These are phyloP conservation scores for Noctua fimbriata DNA, from an alignment of 2,888 invertebrate species.

Conservation along the genomic window DNA sequence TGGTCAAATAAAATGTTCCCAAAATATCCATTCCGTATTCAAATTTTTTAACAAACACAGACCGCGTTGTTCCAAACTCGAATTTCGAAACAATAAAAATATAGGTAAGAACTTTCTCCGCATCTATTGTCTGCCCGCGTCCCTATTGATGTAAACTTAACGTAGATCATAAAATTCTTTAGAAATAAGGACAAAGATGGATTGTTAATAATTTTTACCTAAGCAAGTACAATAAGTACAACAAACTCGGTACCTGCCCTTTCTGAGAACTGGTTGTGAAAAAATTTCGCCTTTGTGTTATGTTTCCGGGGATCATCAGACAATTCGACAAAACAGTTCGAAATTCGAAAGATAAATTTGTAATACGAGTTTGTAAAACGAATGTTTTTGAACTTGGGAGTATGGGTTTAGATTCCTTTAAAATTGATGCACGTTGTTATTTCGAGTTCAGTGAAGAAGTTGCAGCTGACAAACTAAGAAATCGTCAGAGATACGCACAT, in stretches of 20 bases:
- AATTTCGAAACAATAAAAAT: constrained; percentile 55
- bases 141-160: constrained; percentile 58
- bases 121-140: constrained; percentile 53
- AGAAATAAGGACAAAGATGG: constrained; percentile 50
- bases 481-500: not conserved
- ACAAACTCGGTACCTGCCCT: constrained; percentile 55
- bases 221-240: constrained; percentile 64
- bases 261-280: constrained; percentile 55
- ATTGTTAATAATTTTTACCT: constrained; percentile 63
- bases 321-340: constrained; percentile 59
- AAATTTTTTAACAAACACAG: constrained; percentile 26
- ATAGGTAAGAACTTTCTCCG: constrained; percentile 59
- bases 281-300: constrained; percentile 51
- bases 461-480: constrained; percentile 21
- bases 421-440: constrained; percentile 3
- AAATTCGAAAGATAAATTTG: constrained; percentile 53
- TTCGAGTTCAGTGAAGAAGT: not conserved
- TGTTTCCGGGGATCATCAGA: constrained; percentile 65
- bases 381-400: constrained; percentile 33
- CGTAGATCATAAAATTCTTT: constrained; percentile 68
- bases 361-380: constrained; percentile 46
- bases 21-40: constrained; percentile 26
- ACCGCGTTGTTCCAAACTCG: constrained; percentile 37
- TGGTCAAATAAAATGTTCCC: not conserved
- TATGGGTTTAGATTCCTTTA: constrained; percentile 38